These are phyloP conservation scores for Arnoldichthys spilopterus DNA, from an alignment of 2,797 vertebrate genomes.

Conservation along the genomic window DNA sequence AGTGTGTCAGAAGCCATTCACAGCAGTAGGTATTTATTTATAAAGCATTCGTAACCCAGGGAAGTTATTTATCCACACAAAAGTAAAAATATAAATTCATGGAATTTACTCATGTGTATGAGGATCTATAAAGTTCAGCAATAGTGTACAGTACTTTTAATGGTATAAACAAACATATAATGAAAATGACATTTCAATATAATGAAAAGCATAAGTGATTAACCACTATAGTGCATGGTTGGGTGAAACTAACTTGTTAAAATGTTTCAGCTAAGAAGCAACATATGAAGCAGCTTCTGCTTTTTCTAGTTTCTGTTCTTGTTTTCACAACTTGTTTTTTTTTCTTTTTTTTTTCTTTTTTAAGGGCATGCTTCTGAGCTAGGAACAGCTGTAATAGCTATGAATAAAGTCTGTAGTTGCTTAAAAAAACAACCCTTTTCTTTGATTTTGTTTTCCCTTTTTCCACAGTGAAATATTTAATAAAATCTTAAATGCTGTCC, in stretches of 20 bases:
- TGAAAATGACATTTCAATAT: too few species aligned
- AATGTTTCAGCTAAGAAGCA: neutral
- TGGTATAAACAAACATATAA: neutral
- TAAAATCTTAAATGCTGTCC: neutral
- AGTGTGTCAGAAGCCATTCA: neutral
- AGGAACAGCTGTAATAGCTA: too few species aligned
- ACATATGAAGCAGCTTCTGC: neutral
- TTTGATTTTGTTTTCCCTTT: neutral
- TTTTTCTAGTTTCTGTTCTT: conserved; percentile 6
- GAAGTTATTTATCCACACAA: neutral
- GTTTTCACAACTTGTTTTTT: neutral
- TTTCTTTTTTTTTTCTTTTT: neutral
- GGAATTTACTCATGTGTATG: neutral
- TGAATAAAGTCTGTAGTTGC: neutral
- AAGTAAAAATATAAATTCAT: neutral
- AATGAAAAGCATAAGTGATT: too few species aligned
- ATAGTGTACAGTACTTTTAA: neutral
- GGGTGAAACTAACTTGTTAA: neutral
- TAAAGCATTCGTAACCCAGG: neutral
- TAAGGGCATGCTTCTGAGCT: neutral
- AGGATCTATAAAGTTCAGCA: neutral
- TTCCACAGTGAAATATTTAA: neutral
- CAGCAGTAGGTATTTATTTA: neutral
- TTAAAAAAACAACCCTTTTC: neutral
- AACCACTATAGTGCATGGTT: neutral